Percentiles rank a stretch among this genome's conserved stretches.
Conservation (phyloP, 2,113 vertebrate genomes). For the Riparia riparia region DNA sequence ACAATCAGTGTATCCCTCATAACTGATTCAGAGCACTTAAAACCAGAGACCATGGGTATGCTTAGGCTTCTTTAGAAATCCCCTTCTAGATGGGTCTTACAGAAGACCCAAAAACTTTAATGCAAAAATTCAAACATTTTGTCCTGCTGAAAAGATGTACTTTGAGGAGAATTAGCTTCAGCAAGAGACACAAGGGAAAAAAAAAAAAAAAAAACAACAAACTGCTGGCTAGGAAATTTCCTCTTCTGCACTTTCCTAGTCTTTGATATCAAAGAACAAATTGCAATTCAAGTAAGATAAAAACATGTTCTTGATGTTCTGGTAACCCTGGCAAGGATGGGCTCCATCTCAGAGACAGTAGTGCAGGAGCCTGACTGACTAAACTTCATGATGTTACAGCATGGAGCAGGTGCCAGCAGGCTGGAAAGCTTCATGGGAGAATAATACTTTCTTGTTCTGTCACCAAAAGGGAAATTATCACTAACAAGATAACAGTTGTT, state of each 20-base stretch:
- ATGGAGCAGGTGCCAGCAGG: background rate
- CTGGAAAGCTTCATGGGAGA: conserved; percentile 1
- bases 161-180: background rate
- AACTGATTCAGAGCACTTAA: background rate
- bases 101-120: background rate
- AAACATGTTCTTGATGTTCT: background rate
- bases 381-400: background rate
- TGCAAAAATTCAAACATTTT: conserved; percentile 7
- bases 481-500: conserved; percentile 57
- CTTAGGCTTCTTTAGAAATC: background rate
- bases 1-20: background rate
- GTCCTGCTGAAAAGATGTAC: background rate
- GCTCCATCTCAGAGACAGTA: background rate
- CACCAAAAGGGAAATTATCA: conserved; percentile 43
- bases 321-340: background rate
- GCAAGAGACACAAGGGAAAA: background rate
- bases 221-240: background rate
- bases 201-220: background rate
- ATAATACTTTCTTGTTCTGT: conserved; percentile 23
- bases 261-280: background rate
- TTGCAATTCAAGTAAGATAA: background rate
- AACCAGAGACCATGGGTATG: background rate
- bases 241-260: background rate
- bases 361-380: background rate
- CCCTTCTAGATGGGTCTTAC: background rate